Base-by-base conservation (phyloP, 2,888 invertebrate genomes). In the Trissolcus brochymenae region DNA sequence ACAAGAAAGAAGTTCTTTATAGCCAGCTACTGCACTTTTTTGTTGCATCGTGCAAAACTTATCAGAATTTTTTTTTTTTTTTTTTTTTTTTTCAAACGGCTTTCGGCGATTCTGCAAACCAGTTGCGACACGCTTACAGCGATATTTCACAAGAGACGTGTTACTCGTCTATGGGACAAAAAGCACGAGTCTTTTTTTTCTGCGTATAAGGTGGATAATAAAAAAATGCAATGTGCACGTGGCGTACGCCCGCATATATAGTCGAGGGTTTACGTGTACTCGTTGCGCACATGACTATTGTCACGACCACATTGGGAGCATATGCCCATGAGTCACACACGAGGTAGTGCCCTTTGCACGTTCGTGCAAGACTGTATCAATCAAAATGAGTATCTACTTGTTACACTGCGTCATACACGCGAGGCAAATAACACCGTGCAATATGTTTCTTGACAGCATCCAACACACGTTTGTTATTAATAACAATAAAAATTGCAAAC, bases 181-280 rank as follows among this genome's bases (percentile, higher is more conserved):
- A 75, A 55, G 59, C 62, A 56, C 56, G 61, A 54, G 56, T 55
- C 71, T 76, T 76, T 35, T 35, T 35, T 71, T 76, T 76, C 57
- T 50, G 61, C 40, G 57, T 35, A 73, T 43, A 65, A 70, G 60
- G 65, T 68, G 81, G 80, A 81, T 81, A 83, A 35, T 35, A 35
- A 35, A 35, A 83, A 85, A 87, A 84, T 83, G 82, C 80, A 82
- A 59, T 81, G 83, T 86, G 86, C 87, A 87, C 87, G 87, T 87
- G 87, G 87, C 85, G 80, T 77, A 83, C 84, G 84, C 86, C 85
- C 87, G 87, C 87, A 83, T 85, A 82, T 81, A 84, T 81, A 81
- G 68, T 11, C 51, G 54, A 7, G 62, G 51, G 60, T 77, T 75
- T 79, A 61, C 66, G 59, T 78, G 66, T 79, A 60, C 67, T 64